Evolutionary conservation across 2,888 invertebrate genomes (phyloP).

Genomic region (Bugula neritina): DNA sequence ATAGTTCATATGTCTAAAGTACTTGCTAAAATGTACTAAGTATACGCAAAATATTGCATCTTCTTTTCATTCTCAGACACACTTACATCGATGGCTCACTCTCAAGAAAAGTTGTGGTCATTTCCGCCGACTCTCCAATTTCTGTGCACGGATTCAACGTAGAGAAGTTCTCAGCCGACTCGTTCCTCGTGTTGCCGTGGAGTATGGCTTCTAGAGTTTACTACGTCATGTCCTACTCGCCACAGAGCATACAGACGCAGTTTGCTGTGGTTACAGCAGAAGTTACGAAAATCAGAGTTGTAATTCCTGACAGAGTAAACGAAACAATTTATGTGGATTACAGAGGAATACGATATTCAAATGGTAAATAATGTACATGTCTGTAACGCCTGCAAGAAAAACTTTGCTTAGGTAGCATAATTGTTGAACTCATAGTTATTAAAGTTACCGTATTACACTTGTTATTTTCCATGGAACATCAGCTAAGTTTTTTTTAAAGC

Average conservation of each 20-base stretch:
- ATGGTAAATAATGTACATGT: no score
- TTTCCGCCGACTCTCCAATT: not conserved
- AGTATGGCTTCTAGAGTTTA: not conserved
- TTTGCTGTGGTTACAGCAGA: constrained; percentile 4
- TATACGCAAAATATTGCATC: no score
- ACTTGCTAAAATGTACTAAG: no score
- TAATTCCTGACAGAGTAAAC: not conserved
- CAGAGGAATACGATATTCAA: constrained; percentile 8
- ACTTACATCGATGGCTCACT: constrained; percentile 13
- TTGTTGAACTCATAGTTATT: no score
- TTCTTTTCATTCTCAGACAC: constrained; percentile 15
- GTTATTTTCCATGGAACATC: no score
- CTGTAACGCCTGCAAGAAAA: no score
- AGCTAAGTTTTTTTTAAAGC: no score
- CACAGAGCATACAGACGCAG: constrained; percentile 18
- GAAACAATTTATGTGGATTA: constrained; percentile 4
- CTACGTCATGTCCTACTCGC: constrained; percentile 18
- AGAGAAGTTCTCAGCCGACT: constrained; percentile 27
- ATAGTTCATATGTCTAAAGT: no score
- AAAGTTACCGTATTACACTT: no score
- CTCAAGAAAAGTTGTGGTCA: constrained; percentile 12
- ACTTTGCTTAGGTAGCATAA: no score
- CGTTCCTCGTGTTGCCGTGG: constrained; percentile 6
- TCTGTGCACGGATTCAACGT: constrained; percentile 23
- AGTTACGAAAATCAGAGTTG: not conserved